These are phyloP conservation scores for Xenentodon cancila DNA, from an alignment of 2,797 vertebrate species.

Conservation along the genomic window DNA sequence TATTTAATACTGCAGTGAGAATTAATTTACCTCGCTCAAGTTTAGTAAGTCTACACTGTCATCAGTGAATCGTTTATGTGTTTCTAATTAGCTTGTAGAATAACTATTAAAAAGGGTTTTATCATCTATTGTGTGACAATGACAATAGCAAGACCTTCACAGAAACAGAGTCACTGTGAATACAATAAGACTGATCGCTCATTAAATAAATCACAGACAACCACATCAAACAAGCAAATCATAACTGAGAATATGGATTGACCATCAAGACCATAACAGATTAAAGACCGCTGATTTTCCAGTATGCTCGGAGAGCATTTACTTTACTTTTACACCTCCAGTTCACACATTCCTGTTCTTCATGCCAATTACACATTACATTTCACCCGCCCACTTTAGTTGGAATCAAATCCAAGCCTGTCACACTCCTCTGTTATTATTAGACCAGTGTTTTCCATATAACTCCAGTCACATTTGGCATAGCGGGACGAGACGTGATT, in stretches of 20 bases:
- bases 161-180: constrained; percentile 4
- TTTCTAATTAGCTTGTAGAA: constrained; percentile 19
- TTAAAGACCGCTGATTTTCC: constrained; percentile 42
- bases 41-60: constrained; percentile 21
- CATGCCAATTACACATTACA: constrained; percentile 58
- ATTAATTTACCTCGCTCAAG: background rate
- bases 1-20: background rate
- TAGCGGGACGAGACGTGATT: constrained; percentile 17
- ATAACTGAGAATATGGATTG: background rate
- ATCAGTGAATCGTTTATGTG: constrained; percentile 20
- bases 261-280: constrained; percentile 22
- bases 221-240: background rate
- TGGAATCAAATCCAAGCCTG: constrained; percentile 36
- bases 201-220: constrained; percentile 4
- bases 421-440: constrained; percentile 27
- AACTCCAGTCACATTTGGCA: constrained; percentile 37
- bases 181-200: constrained; percentile 6
- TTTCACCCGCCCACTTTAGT: constrained; percentile 52
- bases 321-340: constrained; percentile 61
- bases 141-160: constrained; percentile 3
- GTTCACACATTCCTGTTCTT: constrained; percentile 58
- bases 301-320: constrained; percentile 50
- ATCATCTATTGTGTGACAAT: constrained; percentile 9
- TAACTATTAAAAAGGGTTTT: background rate
- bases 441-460: constrained; percentile 36